Evolutionary conservation across 2,888 invertebrate genomes (phyloP).

Genomic region (Yponomeuta plumbellus): DNA sequence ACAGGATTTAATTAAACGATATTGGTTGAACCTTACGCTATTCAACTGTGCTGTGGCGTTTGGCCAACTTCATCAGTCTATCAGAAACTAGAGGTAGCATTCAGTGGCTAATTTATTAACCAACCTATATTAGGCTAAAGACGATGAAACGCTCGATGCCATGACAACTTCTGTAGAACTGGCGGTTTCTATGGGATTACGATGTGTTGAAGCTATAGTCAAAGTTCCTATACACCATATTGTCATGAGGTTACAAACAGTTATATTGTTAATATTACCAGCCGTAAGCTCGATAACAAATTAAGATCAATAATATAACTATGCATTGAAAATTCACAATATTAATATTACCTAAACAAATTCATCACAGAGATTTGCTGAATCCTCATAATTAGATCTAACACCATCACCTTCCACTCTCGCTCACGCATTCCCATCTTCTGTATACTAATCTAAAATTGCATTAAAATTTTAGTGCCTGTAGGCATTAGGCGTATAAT

Average conservation of each 20-base stretch:
- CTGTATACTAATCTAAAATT: conserved; percentile 33
- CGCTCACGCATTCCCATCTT: conserved; percentile 42
- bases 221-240: conserved; percentile 25
- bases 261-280: conserved; percentile 29
- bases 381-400: conserved; percentile 51
- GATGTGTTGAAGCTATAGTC: not conserved
- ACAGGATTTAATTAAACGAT: not conserved
- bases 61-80: not conserved
- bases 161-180: not conserved
- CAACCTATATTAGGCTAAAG: not conserved
- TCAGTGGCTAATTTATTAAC: not conserved
- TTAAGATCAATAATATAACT: conserved; percentile 23
- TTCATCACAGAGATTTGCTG: conserved; percentile 71
- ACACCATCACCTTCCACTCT: conserved; percentile 60
- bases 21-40: not conserved
- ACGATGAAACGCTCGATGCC: not conserved
- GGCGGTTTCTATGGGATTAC: not conserved
- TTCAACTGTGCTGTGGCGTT: not conserved
- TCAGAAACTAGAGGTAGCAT: not conserved
- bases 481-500: conserved; percentile 39
- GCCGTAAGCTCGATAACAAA: conserved; percentile 37
- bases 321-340: conserved; percentile 56
- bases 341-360: conserved; percentile 58
- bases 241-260: conserved; percentile 42
- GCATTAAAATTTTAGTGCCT: conserved; percentile 52